phyloP scores from a whole-genome alignment of 2,113 vertebrate species.

The Turdus rufiventris region DNA sequence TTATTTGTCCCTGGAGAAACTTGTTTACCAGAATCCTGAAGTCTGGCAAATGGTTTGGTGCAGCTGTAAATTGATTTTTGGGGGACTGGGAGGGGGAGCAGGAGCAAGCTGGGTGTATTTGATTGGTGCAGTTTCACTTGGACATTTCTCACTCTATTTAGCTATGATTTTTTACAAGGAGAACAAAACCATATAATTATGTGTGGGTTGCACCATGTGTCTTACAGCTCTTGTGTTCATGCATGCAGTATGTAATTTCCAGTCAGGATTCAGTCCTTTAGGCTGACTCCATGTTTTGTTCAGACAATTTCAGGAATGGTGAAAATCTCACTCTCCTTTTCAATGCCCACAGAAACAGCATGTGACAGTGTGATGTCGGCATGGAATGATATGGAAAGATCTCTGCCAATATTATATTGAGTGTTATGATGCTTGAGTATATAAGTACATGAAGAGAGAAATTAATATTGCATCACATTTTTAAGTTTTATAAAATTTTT shows the following conservation, averaged over 20 bases:
- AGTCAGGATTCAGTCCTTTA: not conserved
- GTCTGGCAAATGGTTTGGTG: not conserved
- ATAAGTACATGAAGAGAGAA: not conserved
- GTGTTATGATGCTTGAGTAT: not conserved
- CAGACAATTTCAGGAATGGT: not conserved
- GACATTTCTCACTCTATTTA: not conserved
- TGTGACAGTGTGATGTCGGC: not conserved
- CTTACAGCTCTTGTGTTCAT: not conserved
- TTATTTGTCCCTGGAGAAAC: slow-evolving; percentile 27
- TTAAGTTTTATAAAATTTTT: not conserved
- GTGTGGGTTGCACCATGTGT: not conserved
- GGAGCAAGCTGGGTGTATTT: not conserved
- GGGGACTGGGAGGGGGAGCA: not conserved
- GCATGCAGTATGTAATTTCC: not conserved
- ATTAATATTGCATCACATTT: not conserved
- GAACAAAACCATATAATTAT: not conserved
- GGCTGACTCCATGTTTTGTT: not conserved
- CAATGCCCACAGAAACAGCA: not conserved
- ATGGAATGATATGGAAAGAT: not conserved
- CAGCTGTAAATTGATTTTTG: not conserved
- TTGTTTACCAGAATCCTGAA: slow-evolving; percentile 26
- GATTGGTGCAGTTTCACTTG: not conserved
- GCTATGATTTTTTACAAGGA: not conserved
- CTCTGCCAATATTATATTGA: not conserved
- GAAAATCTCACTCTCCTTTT: not conserved